Evolutionary conservation across 2,113 vertebrate species (phyloP), one percentile per base, ranked within the genome.

Genomic region (Caranx melampygus): DNA sequence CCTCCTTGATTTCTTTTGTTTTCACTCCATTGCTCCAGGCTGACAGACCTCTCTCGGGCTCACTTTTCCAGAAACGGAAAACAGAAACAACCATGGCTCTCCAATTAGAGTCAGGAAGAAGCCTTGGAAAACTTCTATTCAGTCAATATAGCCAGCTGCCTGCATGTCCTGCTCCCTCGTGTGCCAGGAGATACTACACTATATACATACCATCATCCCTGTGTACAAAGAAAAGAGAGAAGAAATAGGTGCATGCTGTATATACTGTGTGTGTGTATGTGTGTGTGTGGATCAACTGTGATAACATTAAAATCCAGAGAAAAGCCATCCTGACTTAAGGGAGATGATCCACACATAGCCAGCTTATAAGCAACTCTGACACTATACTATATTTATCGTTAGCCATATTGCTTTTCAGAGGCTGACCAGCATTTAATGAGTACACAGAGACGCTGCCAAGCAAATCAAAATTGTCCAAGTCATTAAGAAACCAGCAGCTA

Each of bases 91-190:
- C 80, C 57, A 66, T 85, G 83, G 87, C 83, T 91, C 75, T 76
- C 89, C 89, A 92, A 94, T 91, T 94, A 94, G 72, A 92, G 78
- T 57, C 76, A 77, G 63, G 62, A 77, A 78, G 66, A 70, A 79
- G 57, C 59, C 62, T 66, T 45, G 33, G 51, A 85, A 88, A 83
- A 85, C 60, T 21, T 75, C 65, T 78, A 69, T 54, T 51, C 40
- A 84, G 74, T 75, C 78, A 83, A 83, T 85, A 79, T 70, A 81
- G 61, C 68, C 75, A 61, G 74, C 70, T 82, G 78, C 47, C 70
- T 82, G 78, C 79, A 60, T 65, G 47, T 42, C 49, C 21, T 33
- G 34, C 57, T 78, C 80, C 80, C 78, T 37, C 26, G 65, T 72
- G 86, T 75, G 33, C 58, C 59, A 35, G 57, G 63, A 57, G 34